Base-by-base conservation (phyloP, 2,113 vertebrate species). In the Paramisgurnus dabryanus region DNA sequence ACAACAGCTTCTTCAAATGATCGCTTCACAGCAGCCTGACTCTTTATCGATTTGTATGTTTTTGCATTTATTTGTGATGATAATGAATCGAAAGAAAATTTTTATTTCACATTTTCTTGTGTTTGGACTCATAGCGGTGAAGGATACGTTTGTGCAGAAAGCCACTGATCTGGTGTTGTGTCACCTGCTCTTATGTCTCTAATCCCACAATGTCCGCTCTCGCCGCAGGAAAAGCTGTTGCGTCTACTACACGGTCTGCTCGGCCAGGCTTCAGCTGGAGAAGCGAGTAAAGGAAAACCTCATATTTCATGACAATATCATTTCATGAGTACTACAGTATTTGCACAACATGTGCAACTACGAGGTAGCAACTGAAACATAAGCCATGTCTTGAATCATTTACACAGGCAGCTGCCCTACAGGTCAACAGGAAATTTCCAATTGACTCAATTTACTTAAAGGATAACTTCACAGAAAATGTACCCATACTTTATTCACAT, bases 181-280 rank as follows among this genome's bases (percentile, higher is more conserved):
- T 72, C 49, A 72, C 45, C 70, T 72, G 70, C 70, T 55, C 55
- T 73, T 73, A 41, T 60, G 70, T 73, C 40, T 73, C 70, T 60
- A 58, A 73, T 73, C 70, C 55, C 11, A 57, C 18, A 60, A 3
- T 64, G 27, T 27, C 53, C 18, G 17, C n/a, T 58, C 70, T 60
- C 9, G 47, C 9, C 0, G 55, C 55, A 58, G 39, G 9, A 73
- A 73, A 73, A 58, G 55, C 53, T 12, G 34, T 22, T 60, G 9
- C 39, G 6, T 73, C 70, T 40, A 45, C 70, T 40, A 45, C n/a
- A 50, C 34, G 22, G 67, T 12, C 43, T 49, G 67, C 47, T n/a
- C 18, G 12, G 70, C 22, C 22, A 34, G 11, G 15, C 22, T 3
- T 57, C 34, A 71, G 4, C 50, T 72, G 39, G n/a, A 41, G 58